A percentile compares a stretch with the other conserved stretches of the same genome.
Evolutionary conservation across 2,888 invertebrate genomes (phyloP).

Genomic region (Acronicta alni): DNA sequence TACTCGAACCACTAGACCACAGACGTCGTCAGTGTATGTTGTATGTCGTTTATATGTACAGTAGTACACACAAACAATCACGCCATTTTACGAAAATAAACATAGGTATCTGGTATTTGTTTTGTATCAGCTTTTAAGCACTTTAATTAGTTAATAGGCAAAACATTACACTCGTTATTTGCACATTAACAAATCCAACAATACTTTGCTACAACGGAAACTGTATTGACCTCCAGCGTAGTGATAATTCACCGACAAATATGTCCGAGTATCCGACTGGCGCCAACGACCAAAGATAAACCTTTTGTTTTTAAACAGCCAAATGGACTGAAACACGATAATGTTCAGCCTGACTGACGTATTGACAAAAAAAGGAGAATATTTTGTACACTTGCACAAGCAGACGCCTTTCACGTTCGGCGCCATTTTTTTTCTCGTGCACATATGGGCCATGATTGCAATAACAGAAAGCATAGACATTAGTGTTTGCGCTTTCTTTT

Average conservation of each 20-base stretch:
- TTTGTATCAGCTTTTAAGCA: background rate
- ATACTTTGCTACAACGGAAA: slow-evolving; percentile 37
- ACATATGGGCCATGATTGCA: slow-evolving; percentile 50
- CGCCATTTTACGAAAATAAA: no score
- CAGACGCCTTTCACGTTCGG: slow-evolving; percentile 62
- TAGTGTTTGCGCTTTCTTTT: slow-evolving; percentile 56
- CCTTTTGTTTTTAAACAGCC: slow-evolving; percentile 65
- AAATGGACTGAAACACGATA: slow-evolving; percentile 64
- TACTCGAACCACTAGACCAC: no score
- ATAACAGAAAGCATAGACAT: slow-evolving; percentile 51
- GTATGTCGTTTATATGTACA: no score
- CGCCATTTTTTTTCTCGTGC: slow-evolving; percentile 60
- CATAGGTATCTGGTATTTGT: no score
- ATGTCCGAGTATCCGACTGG: slow-evolving; percentile 68
- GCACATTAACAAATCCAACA: slow-evolving; percentile 42
- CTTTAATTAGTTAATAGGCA: background rate
- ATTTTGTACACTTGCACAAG: slow-evolving; percentile 58
- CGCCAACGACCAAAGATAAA: slow-evolving; percentile 69
- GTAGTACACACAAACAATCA: no score
- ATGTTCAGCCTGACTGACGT: slow-evolving; percentile 46
- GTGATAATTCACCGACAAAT: slow-evolving; percentile 68
- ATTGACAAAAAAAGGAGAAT: slow-evolving; percentile 49
- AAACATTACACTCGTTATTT: slow-evolving; percentile 15
- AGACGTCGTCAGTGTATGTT: no score
- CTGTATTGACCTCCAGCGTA: slow-evolving; percentile 67